Percentiles rank a stretch among this genome's conserved stretches.
phyloP scores from a whole-genome alignment of 2,113 vertebrate genomes.

The Delphinapterus leucas region DNA sequence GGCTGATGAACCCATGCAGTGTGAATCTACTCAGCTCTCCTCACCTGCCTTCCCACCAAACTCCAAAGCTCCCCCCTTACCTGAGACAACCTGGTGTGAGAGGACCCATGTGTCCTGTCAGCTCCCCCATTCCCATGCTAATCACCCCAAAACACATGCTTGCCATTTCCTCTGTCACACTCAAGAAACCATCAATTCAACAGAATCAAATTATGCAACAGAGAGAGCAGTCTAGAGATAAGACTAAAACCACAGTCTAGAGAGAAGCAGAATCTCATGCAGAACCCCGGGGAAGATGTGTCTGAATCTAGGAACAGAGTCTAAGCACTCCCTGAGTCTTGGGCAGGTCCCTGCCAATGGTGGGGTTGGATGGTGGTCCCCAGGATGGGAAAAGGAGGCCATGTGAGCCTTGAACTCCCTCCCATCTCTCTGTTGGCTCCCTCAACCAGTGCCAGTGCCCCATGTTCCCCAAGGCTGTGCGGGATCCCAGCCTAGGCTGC shows the following conservation, averaged over 20 bases:
- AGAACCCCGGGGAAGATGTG: too few species aligned
- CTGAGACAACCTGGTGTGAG: too few species aligned
- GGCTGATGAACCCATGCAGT: fast-evolving
- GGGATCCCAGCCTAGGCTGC: background rate
- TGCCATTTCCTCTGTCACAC: background rate
- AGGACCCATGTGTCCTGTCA: background rate
- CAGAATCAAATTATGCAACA: conserved; percentile 5
- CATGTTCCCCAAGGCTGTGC: background rate
- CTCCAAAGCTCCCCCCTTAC: background rate
- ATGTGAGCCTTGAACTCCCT: background rate
- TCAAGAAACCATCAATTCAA: background rate
- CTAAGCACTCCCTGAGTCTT: background rate
- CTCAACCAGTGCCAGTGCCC: background rate
- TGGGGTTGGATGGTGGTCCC: background rate
- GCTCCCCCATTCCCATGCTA: background rate
- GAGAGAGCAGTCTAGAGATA: background rate
- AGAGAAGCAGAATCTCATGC: background rate
- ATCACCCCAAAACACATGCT: background rate
- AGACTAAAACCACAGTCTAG: background rate
- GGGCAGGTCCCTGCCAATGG: background rate
- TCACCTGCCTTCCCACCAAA: background rate
- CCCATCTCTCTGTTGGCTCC: background rate
- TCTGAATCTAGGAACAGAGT: background rate
- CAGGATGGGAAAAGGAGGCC: too few species aligned
- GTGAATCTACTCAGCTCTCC: background rate